Evolutionary conservation across 1,140 invertebrate species (phyloP).

Genomic region (Dinothrombium tinctorium): DNA sequence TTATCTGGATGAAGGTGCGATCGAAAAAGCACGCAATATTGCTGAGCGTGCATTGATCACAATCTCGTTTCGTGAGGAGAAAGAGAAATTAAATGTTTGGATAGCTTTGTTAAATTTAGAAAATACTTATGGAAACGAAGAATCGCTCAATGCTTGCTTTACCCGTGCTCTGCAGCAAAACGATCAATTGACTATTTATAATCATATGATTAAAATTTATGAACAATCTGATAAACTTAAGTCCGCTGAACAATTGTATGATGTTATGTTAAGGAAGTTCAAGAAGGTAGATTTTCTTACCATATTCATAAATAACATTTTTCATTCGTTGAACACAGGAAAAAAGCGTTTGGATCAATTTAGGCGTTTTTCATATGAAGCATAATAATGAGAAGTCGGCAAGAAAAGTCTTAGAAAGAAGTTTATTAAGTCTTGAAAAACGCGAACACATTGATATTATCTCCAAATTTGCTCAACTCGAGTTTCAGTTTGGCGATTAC

Average conservation of each 20-base stretch:
- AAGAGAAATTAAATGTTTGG: constrained; percentile 76
- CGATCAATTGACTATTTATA: constrained; percentile 30
- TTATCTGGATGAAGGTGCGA: constrained; percentile 56
- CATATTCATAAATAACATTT: background rate
- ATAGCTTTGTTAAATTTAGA: constrained; percentile 72
- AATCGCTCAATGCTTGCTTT: constrained; percentile 27
- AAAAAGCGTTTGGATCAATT: constrained; percentile 38
- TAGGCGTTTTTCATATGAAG: constrained; percentile 41
- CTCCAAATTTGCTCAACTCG: constrained; percentile 59
- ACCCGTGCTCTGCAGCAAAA: constrained; percentile 55
- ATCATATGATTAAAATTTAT: constrained; percentile 11
- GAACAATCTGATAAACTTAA: constrained; percentile 30
- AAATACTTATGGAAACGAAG: constrained; percentile 48
- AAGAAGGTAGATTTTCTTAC: constrained; percentile 19
- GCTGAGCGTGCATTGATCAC: constrained; percentile 51
- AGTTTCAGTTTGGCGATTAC: constrained; percentile 46
- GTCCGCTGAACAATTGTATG: constrained; percentile 13
- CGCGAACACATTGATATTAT: constrained; percentile 45
- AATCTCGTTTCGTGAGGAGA: constrained; percentile 54
- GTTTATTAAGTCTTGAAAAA: constrained; percentile 37
- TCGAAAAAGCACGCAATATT: constrained; percentile 62
- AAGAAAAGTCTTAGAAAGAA: constrained; percentile 46
- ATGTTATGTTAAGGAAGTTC: constrained; percentile 21
- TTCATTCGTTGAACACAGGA: constrained; percentile 19
- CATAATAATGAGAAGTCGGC: constrained; percentile 38